Conservation (phyloP, 2,888 invertebrate species). For the Pristionchus arcanus region DNA sequence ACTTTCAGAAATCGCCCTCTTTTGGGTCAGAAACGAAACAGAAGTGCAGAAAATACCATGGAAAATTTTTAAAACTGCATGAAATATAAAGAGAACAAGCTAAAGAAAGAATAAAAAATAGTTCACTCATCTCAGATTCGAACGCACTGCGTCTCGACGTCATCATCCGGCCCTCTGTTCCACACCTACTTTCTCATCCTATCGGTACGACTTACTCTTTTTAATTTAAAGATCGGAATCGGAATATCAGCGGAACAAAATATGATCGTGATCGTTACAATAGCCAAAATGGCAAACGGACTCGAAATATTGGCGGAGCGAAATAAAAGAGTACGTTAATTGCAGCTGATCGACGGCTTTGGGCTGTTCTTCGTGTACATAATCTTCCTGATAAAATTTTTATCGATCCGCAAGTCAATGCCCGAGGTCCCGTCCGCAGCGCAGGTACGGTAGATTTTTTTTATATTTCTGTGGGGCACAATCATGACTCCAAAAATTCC, state of each 20-base stretch:
- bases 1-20: too few species aligned
- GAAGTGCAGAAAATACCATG: too few species aligned
- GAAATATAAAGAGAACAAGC: too few species aligned
- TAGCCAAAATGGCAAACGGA: not conserved
- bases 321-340: not conserved
- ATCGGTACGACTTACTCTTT: not conserved
- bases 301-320: not conserved
- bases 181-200: slow-evolving; percentile 65
- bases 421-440: not conserved
- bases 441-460: not conserved
- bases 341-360: slow-evolving; percentile 48
- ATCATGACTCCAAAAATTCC: slow-evolving; percentile 47
- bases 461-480: not conserved
- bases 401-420: slow-evolving; percentile 43
- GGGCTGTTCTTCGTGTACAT: slow-evolving; percentile 35
- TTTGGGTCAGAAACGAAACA: too few species aligned
- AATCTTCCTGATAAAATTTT: slow-evolving; percentile 44
- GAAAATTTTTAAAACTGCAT: too few species aligned
- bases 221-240: not conserved
- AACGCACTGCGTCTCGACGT: slow-evolving; percentile 68
- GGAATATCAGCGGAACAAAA: not conserved
- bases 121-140: slow-evolving; percentile 62
- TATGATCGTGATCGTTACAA: not conserved
- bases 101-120: not conserved
- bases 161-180: slow-evolving; percentile 65